phyloP scores from a whole-genome alignment of 2,888 invertebrate genomes.

The Cephalotes varians region DNA sequence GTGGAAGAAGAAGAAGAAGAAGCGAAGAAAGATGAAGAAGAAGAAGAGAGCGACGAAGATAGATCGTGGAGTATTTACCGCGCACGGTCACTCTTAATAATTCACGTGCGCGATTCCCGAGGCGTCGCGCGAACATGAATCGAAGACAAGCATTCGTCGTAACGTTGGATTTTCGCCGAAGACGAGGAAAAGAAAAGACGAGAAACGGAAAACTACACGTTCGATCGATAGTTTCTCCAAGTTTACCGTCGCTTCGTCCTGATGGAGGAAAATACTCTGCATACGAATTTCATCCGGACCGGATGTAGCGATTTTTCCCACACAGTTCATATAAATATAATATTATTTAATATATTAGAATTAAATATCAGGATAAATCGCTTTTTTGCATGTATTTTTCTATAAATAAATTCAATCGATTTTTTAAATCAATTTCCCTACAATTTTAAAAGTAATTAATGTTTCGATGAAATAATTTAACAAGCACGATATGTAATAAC shows the following conservation, averaged over 20 bases:
- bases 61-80: conserved; percentile 72
- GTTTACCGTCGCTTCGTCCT: conserved; percentile 15
- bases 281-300: not conserved
- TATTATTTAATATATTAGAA: not conserved
- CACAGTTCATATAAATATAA: not conserved
- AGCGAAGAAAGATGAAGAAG: conserved; percentile 11
- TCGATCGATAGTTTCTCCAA: conserved; percentile 37
- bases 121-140: conserved; percentile 53
- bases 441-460: not conserved
- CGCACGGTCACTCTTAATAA: conserved; percentile 79
- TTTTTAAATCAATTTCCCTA: not conserved
- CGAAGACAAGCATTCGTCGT: conserved; percentile 56
- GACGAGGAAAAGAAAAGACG: conserved; percentile 50
- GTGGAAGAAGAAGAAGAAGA: conserved; percentile 37
- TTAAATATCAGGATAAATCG: not conserved
- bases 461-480: not conserved
- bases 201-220: conserved; percentile 49
- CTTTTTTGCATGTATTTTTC: not conserved
- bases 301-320: not conserved
- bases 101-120: conserved; percentile 78
- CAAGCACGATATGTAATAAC: not conserved
- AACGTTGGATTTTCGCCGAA: conserved; percentile 55
- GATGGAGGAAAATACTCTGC: conserved; percentile 9
- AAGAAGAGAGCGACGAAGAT: conserved; percentile 61
- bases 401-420: not conserved